These are phyloP conservation scores for Apoda limacodes DNA, from an alignment of 2,888 invertebrate species.

Conservation along the genomic window DNA sequence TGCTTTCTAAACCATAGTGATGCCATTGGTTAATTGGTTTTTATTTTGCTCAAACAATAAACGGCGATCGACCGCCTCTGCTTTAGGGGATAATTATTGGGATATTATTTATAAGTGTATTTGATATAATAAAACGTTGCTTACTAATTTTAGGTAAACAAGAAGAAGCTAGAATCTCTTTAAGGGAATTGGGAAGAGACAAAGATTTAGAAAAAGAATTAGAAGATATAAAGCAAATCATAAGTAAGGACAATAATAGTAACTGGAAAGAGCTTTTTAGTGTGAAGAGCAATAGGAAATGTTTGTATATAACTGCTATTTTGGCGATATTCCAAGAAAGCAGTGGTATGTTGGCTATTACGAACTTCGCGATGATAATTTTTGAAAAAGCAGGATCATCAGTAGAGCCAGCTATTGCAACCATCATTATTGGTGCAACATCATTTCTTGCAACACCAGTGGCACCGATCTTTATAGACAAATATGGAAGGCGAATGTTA, in stretches of 20 bases:
- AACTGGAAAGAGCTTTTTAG: conserved; percentile 31
- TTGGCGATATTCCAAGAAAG: conserved; percentile 29
- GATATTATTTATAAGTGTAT: too few species aligned
- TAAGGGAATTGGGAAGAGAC: conserved; percentile 28
- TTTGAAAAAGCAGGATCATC: conserved; percentile 32
- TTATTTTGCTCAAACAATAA: too few species aligned
- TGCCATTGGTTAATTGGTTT: too few species aligned
- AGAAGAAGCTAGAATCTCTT: conserved; percentile 23
- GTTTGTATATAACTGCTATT: conserved; percentile 27
- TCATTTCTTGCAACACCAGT: conserved; percentile 28
- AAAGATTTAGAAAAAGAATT: conserved; percentile 27
- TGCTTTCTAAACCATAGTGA: too few species aligned
- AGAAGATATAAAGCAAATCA: conserved; percentile 19
- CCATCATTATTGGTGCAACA: conserved; percentile 33
- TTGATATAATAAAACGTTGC: too few species aligned
- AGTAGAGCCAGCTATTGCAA: conserved; percentile 29
- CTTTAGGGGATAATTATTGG: too few species aligned
- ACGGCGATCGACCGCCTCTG: too few species aligned
- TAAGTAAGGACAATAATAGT: conserved; percentile 12
- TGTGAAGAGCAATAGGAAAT: conserved; percentile 29
- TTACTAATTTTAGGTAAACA: conserved; percentile 29
- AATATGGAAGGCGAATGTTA: conserved; percentile 29
- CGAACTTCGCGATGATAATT: conserved; percentile 30
- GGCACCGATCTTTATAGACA: conserved; percentile 34
- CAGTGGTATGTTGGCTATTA: conserved; percentile 30